Conservation (phyloP, 1,140 invertebrate genomes). For the Contarinia nasturtii region DNA sequence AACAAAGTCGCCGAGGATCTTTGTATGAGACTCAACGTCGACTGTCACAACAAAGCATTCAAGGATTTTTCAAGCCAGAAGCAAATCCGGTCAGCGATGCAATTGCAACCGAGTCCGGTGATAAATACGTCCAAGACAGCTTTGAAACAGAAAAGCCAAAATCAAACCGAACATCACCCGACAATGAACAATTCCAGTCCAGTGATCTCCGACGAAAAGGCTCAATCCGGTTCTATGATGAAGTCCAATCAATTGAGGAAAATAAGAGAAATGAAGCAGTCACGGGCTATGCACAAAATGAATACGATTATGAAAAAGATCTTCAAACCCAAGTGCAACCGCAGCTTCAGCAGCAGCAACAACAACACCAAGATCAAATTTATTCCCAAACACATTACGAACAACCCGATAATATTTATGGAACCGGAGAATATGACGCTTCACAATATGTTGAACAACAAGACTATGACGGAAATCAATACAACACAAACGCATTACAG, state of each 20-base stretch:
- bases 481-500: conserved; percentile 7
- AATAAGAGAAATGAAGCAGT: conserved; percentile 11
- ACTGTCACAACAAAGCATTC: neutral
- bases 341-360: conserved; percentile 4
- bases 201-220: conserved; percentile 5
- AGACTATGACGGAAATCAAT: conserved; percentile 10
- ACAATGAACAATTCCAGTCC: conserved; percentile 13
- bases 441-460: neutral
- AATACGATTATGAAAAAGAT: conserved; percentile 3
- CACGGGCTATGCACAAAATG: conserved; percentile 7
- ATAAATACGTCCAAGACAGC: neutral
- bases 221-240: neutral
- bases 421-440: neutral
- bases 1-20: neutral
- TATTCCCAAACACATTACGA: neutral
- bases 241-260: neutral
- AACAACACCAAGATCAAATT: conserved; percentile 5
- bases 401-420: neutral
- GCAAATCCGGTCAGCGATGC: neutral
- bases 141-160: neutral
- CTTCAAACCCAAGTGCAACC: conserved; percentile 1
- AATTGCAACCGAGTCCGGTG: neutral
- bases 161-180: conserved; percentile 4
- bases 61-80: neutral
- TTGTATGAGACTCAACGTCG: neutral